Conservation (phyloP, 2,888 invertebrate species). For the Xestobium rufovillosum region DNA sequence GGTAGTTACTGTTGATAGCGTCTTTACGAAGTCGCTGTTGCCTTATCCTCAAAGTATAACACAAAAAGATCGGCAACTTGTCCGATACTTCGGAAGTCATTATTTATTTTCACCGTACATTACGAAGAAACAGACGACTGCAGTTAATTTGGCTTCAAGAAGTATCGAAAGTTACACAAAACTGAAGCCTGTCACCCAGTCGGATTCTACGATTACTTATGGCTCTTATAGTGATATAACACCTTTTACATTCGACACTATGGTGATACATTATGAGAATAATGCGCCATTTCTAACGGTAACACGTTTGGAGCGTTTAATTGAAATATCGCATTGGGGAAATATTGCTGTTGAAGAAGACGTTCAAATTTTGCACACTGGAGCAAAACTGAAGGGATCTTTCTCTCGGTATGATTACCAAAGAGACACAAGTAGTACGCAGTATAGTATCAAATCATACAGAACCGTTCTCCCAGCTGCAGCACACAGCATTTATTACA, state of each 20-base stretch:
- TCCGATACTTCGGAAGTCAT: conserved; percentile 77
- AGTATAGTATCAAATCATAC: conserved; percentile 86
- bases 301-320: conserved; percentile 71
- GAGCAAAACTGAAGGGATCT: conserved; percentile 86
- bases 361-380: conserved; percentile 85
- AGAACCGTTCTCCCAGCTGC: conserved; percentile 80
- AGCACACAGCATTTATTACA: conserved; percentile 93
- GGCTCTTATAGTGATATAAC: conserved; percentile 79
- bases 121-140: conserved; percentile 73
- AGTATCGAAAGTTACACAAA: conserved; percentile 77
- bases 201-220: conserved; percentile 75
- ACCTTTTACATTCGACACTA: conserved; percentile 51
- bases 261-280: conserved; percentile 90
- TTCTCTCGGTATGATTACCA: conserved; percentile 98
- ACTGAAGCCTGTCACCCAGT: conserved; percentile 69
- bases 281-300: conserved; percentile 95
- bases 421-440: conserved; percentile 79
- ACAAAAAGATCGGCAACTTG: conserved; percentile 91
- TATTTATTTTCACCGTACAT: conserved; percentile 80
- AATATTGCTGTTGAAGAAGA: conserved; percentile 96
- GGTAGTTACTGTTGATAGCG: conserved; percentile 59
- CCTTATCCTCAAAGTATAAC: conserved; percentile 85
- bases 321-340: conserved; percentile 99
- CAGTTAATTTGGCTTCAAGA: conserved; percentile 66
- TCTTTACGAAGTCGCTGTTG: conserved; percentile 65